These are phyloP conservation scores for Camelus bactrianus DNA, from an alignment of 2,113 vertebrate species.

Conservation along the genomic window DNA sequence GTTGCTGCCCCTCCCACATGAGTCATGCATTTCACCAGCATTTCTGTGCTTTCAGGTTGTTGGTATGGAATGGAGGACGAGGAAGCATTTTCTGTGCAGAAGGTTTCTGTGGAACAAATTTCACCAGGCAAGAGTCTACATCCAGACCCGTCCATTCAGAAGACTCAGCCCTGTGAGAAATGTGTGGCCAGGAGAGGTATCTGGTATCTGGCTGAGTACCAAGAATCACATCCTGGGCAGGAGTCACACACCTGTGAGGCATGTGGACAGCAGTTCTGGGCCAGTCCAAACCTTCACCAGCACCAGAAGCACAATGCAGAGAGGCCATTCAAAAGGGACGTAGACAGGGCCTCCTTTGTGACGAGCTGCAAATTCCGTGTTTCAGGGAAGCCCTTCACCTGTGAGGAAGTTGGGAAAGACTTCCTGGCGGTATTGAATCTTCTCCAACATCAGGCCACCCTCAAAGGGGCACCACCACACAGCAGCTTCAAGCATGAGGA, in stretches of 20 bases:
- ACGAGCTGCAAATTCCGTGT: neutral
- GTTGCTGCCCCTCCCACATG: neutral
- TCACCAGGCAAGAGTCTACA: neutral
- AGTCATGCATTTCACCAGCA: neutral
- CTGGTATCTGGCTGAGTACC: neutral
- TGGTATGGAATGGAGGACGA: neutral
- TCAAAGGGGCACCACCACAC: neutral
- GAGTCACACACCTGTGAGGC: neutral
- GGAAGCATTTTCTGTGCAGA: neutral
- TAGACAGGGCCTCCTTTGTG: neutral
- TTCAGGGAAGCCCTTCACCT: neutral
- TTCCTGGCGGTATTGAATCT: slow-evolving; percentile 30
- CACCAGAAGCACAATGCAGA: neutral
- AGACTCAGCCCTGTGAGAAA: neutral
- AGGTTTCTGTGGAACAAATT: neutral
- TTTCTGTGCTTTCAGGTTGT: neutral
- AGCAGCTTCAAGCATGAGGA: neutral
- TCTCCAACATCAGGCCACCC: slow-evolving; percentile 40
- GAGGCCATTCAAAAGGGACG: neutral
- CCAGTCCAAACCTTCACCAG: neutral
- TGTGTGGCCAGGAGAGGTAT: neutral
- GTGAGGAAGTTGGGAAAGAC: neutral
- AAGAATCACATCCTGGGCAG: neutral
- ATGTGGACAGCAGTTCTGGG: neutral
- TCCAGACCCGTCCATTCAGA: neutral